Conservation (phyloP, 2,888 invertebrate species). For the Geotrupes spiniger region DNA sequence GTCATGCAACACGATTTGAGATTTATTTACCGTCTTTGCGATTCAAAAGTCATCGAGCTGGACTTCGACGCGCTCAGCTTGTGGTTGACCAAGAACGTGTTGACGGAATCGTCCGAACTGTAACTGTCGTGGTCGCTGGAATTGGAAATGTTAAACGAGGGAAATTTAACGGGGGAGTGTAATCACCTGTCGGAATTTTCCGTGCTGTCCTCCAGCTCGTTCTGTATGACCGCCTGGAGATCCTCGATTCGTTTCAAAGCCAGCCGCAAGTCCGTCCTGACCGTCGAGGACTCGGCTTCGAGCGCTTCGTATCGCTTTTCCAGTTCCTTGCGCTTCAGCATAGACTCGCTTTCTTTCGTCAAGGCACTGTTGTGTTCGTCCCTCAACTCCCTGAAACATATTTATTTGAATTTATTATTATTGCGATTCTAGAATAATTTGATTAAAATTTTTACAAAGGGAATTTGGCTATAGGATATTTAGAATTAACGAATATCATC, state of each 20-base stretch:
- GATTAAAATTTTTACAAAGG: too few species aligned
- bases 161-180: not conserved
- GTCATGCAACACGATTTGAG: too few species aligned
- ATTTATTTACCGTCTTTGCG: constrained; percentile 17
- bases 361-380: constrained; percentile 73
- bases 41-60: constrained; percentile 17
- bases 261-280: constrained; percentile 78
- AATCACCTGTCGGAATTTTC: constrained; percentile 65
- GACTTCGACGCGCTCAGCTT: constrained; percentile 46
- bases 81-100: constrained; percentile 62
- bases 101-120: constrained; percentile 65
- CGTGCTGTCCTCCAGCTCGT: constrained; percentile 68
- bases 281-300: constrained; percentile 67
- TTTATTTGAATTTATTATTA: not conserved
- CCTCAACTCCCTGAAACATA: constrained; percentile 62
- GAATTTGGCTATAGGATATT: too few species aligned
- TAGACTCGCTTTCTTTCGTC: constrained; percentile 72
- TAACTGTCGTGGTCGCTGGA: constrained; percentile 63
- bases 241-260: constrained; percentile 89
- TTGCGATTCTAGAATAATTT: too few species aligned
- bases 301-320: constrained; percentile 71
- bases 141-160: constrained; percentile 17
- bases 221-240: constrained; percentile 89
- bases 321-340: constrained; percentile 70
- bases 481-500: too few species aligned